These are phyloP conservation scores for Thyatira batis DNA, from an alignment of 2,888 invertebrate genomes.

Conservation along the genomic window DNA sequence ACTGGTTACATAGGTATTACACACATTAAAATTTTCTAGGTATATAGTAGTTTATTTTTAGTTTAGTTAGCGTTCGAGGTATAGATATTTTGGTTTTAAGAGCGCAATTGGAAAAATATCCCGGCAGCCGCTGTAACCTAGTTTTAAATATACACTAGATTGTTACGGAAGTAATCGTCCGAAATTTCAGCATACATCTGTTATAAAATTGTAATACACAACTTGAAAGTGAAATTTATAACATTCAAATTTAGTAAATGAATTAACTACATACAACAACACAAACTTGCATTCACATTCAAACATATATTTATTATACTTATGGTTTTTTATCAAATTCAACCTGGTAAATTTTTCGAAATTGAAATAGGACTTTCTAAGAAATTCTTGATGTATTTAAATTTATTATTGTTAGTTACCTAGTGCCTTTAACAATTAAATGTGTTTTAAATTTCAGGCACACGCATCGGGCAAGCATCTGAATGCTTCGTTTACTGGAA, in stretches of 20 bases:
- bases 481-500: conserved; percentile 99
- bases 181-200: conserved; percentile 37
- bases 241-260: neutral
- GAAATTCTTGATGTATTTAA: too few species aligned
- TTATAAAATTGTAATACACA: conserved; percentile 17
- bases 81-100: conserved; percentile 31
- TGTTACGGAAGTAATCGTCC: conserved; percentile 54
- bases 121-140: conserved; percentile 61
- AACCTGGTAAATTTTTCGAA: too few species aligned
- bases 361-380: neutral
- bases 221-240: neutral
- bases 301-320: too few species aligned
- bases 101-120: conserved; percentile 49
- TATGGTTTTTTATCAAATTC: too few species aligned
- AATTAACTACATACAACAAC: too few species aligned
- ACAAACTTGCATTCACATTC: too few species aligned
- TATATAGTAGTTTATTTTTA: too few species aligned
- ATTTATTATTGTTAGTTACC: neutral
- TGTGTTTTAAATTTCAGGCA: conserved; percentile 84
- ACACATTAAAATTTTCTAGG: too few species aligned
- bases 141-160: conserved; percentile 71
- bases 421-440: neutral
- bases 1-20: too few species aligned
- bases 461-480: conserved; percentile 97
- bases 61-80: conserved; percentile 3